Evolutionary conservation across 2,888 invertebrate genomes (phyloP).

Genomic region (Mellilla xanthometata): DNA sequence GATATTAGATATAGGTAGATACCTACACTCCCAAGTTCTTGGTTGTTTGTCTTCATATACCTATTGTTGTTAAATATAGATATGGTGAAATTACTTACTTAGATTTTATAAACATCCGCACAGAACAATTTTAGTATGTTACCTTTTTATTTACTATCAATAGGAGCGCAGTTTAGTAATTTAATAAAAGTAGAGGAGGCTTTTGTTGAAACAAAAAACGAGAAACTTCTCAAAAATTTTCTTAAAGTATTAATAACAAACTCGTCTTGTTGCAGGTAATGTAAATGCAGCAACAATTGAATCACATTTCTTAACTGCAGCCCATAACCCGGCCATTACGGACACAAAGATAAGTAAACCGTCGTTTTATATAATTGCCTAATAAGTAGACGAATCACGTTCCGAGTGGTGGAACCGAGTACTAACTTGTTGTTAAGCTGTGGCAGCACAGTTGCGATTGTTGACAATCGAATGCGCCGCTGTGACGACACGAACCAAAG

Average conservation of each 20-base stretch:
- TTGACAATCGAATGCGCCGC: constrained; percentile 47
- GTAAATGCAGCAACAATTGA: constrained; percentile 17
- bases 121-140: no score
- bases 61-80: no score
- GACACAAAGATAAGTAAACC: constrained; percentile 33
- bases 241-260: no score
- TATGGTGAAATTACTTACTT: no score
- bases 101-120: no score
- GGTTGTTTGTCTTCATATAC: constrained; percentile 5
- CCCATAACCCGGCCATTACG: constrained; percentile 23
- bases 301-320: constrained; percentile 20
- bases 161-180: no score
- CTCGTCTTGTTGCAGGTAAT: not conserved
- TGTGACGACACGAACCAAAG: constrained; percentile 53
- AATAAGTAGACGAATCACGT: constrained; percentile 58
- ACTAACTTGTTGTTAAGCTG: not conserved
- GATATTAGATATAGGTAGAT: constrained; percentile 14
- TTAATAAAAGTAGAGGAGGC: no score
- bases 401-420: constrained; percentile 34
- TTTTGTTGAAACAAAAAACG: no score
- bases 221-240: no score
- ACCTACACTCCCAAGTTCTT: constrained; percentile 26
- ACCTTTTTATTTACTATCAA: no score
- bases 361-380: constrained; percentile 44
- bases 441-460: constrained; percentile 41